Evolutionary conservation across 2,888 invertebrate genomes (phyloP).

Genomic region (Tuberolachnus salignus): DNA sequence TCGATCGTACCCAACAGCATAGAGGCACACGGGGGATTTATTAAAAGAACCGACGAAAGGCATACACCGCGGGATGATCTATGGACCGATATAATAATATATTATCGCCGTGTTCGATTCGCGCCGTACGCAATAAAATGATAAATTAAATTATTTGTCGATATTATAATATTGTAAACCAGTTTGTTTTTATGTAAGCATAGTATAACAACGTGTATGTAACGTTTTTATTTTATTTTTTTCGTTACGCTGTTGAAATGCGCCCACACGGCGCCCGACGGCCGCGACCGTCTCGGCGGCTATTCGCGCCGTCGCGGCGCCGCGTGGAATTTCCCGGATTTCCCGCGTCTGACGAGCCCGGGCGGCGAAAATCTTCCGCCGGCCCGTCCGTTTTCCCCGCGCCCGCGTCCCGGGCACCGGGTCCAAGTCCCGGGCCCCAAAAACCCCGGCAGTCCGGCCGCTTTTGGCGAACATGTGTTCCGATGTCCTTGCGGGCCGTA

Average conservation of each 20-base stretch:
- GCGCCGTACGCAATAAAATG: conserved; percentile 6
- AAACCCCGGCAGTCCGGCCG: background rate
- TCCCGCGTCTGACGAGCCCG: background rate
- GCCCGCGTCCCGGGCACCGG: background rate
- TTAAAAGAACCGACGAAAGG: conserved; percentile 16
- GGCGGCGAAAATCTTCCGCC: background rate
- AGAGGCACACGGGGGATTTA: background rate
- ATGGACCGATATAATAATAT: background rate
- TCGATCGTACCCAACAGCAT: conserved; percentile 31
- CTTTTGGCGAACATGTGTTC: conserved; percentile 34
- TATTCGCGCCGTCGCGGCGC: conserved; percentile 40
- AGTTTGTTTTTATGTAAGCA: conserved; percentile 19
- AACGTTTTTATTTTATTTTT: background rate
- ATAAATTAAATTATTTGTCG: conserved; percentile 49
- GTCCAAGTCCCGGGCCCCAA: no score
- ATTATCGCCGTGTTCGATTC: no score
- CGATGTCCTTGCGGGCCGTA: conserved; percentile 23
- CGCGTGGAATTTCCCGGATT: conserved; percentile 32
- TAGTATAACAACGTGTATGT: no score
- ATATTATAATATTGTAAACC: conserved; percentile 39
- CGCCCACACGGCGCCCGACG: conserved; percentile 41
- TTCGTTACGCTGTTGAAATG: background rate
- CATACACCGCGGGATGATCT: background rate
- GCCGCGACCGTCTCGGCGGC: background rate
- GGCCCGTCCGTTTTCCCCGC: background rate